Evolutionary conservation across 2,797 vertebrate genomes (phyloP), one percentile per base, ranked within the genome.

Genomic region (Sebastes nivosus): DNA sequence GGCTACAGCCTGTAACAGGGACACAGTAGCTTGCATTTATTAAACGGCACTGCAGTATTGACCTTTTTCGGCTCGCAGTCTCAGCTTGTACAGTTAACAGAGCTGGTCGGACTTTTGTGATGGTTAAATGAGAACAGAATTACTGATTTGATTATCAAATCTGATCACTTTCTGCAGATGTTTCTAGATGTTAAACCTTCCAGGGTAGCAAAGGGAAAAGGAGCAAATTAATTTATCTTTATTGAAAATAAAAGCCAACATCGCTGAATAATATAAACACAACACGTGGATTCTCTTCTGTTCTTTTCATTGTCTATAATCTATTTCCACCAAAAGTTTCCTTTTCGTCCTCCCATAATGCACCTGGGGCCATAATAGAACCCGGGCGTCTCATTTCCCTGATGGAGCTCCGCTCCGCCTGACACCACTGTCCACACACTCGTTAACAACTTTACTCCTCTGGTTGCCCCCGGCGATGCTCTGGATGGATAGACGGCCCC

Each of bases 361-460:
- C 90, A 94, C 94, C 95, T 89, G 88, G 91, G 94, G 93, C 95
- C 91, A 94, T 93, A 93, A 93, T 67, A 87, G 87, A 90, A 84
- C 71, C 88, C 55, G 50, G 87, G 75, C 57, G 77, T 93, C 94
- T 95, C 93, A 95, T 95, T 95, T 95, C 94, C 94, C 93, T 95
- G 94, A 95, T 94, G 93, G 94, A 95, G 87, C 90, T 90, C 76
- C 67, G 80, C 91, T 91, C 88, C 75, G 88, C 84, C 91, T 89
- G 93, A 94, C 94, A 94, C 91, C 65, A 83, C 92, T 91, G 93
- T 93, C 94, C 92, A 91, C 92, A 92, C 92, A 91, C 93, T 95
- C 94, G 88, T 95, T 95, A 96, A 94, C 94, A 94, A 94, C 94
- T 94, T 94, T 91, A 91, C 91, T 93, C 90, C 83, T 87, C 90